Evolutionary conservation across 92 coral and sea anemone species (phyloP), one percentile per base, ranked within the genome.

Genomic region (Zoanthus gigantus): DNA sequence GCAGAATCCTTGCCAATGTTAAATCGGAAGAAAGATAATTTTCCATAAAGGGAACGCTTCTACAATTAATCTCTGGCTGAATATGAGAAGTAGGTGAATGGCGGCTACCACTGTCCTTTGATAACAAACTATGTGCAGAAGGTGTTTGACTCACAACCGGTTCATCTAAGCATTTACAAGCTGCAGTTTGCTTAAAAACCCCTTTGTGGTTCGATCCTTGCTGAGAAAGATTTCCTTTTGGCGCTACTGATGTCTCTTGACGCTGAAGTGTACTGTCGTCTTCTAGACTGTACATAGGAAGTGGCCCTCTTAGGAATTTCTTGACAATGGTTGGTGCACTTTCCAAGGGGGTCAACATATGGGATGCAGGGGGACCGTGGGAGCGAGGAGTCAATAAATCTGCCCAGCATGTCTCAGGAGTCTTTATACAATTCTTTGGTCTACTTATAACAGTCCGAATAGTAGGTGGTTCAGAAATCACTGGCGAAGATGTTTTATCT

Each of bases 351-450:
- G 85, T 81, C 61, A 81, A 29, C 6, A 45, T 17, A 68, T 81
- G 74, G 6, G 75, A 16, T 54, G 47, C 31, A 31, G 65, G 29
- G 6, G 18, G 9, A 12, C 61, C 15, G 30, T 48, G 63, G 32
- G 42, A 37, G 45, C 75, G 60, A 53, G 85, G 85, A 53, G 85
- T 65, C 60, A 81, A 73, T 28, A 81, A 16, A 23, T 65, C 85
- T 65, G 85, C 75, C 85, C 85, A 81, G 57, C 85, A 48, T 18
- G 74, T 0, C 75, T 67, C 74, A 44, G 85, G 63, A 29, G 47
- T 52, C 15, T 47, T 67, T 13, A 61, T 46, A 6, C 60, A 34
- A 13, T 42, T 81, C 23, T 29, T 47, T 66, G 74, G 52, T 81
- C 45, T 66, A 3, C 42, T 81, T 53, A 37, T 23, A 1, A 81